These are phyloP conservation scores for Idaea biselata DNA, from an alignment of 2,888 invertebrate genomes.

Conservation along the genomic window DNA sequence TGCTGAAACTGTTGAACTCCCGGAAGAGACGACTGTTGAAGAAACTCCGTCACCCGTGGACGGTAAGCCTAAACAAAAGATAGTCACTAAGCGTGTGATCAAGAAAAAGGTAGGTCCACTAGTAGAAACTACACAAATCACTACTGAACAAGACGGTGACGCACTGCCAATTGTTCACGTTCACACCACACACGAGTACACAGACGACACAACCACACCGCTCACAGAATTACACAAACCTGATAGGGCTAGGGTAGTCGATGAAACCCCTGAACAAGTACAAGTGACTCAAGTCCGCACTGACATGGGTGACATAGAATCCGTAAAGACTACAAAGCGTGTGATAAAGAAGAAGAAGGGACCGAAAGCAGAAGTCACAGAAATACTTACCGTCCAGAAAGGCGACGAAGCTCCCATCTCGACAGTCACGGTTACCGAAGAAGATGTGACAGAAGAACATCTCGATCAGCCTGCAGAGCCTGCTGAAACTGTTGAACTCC, in stretches of 20 bases:
- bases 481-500: slow-evolving; percentile 30
- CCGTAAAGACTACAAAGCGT: slow-evolving; percentile 39
- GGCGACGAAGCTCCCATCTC: slow-evolving; percentile 36
- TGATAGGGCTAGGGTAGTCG: slow-evolving; percentile 11
- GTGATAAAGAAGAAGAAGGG: slow-evolving; percentile 40
- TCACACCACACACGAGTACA: slow-evolving; percentile 31
- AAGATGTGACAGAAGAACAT: slow-evolving; percentile 23
- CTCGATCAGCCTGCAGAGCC: slow-evolving; percentile 19
- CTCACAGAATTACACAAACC: slow-evolving; percentile 19
- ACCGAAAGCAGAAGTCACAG: slow-evolving; percentile 25
- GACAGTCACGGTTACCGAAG: slow-evolving; percentile 12
- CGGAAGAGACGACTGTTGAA: slow-evolving; percentile 37
- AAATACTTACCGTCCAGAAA: slow-evolving; percentile 33
- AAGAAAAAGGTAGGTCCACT: slow-evolving; percentile 50
- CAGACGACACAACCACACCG: slow-evolving; percentile 30
- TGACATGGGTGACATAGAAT: slow-evolving; percentile 34
- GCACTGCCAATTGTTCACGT: slow-evolving; percentile 20
- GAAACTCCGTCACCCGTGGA: slow-evolving; percentile 42
- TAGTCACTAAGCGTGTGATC: slow-evolving; percentile 50
- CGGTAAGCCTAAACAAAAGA: slow-evolving; percentile 28
- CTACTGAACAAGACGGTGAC: slow-evolving; percentile 43
- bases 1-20: slow-evolving; percentile 42
- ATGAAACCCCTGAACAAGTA: slow-evolving; percentile 24
- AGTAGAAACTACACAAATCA: slow-evolving; percentile 46
- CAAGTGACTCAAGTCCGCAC: slow-evolving; percentile 20